Conservation (phyloP, 30 jellyfish, hydroid and myxozoan species). For the Morbakka virulenta region DNA sequence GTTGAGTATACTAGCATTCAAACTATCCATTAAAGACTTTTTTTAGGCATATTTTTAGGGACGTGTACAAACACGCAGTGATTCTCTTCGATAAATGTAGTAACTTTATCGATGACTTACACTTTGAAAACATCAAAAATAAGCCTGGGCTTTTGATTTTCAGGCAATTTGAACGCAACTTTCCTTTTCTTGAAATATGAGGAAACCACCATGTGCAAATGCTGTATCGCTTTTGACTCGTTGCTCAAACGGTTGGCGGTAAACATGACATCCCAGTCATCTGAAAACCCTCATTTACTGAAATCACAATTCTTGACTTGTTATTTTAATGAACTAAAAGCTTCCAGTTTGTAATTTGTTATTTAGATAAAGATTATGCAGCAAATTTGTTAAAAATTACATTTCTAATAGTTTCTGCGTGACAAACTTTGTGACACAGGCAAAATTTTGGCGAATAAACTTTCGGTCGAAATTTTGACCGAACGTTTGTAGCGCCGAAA, state of each 20-base stretch:
- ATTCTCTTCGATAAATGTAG: conserved; percentile 20
- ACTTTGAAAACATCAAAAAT: conserved; percentile 46
- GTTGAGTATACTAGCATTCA: conserved; percentile 6
- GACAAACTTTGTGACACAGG: no score
- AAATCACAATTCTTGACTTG: no score
- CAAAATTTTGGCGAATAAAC: no score
- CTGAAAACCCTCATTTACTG: conserved; percentile 7
- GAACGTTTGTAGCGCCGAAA: no score
- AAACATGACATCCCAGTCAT: conserved; percentile 4
- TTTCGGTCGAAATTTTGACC: no score
- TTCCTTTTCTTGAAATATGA: background rate
- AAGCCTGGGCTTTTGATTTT: conserved; percentile 27
- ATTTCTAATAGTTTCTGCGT: no score
- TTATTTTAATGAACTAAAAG: no score
- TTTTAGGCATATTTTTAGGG: conserved; percentile 36
- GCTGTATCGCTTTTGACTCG: conserved; percentile 32
- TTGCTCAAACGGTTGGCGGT: conserved; percentile 41
- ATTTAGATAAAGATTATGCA: no score
- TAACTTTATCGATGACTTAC: conserved; percentile 5
- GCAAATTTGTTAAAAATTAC: no score
- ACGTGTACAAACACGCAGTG: conserved; percentile 19
- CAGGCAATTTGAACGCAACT: background rate
- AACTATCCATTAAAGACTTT: conserved; percentile 12
- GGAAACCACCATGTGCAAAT: conserved; percentile 3
- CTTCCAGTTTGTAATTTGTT: no score